Evolutionary conservation across 2,888 invertebrate species (phyloP).

Genomic region (Aleiodes alternator): DNA sequence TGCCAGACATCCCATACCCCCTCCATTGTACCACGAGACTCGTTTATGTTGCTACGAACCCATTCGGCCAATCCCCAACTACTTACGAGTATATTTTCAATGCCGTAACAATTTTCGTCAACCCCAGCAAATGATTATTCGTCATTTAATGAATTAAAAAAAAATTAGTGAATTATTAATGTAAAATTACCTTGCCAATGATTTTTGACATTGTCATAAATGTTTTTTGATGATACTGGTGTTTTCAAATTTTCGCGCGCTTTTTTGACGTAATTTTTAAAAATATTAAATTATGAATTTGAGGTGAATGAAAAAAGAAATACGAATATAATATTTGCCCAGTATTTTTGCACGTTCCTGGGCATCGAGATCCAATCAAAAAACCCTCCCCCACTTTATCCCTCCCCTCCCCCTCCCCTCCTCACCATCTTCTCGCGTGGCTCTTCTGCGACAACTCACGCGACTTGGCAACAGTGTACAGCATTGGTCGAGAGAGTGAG

Average conservation of each 20-base stretch:
- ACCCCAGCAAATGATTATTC: constrained; percentile 12
- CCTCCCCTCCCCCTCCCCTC: neutral
- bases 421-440: too few species aligned
- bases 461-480: constrained; percentile 51
- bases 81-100: constrained; percentile 15
- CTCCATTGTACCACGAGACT: constrained; percentile 38
- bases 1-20: constrained; percentile 65
- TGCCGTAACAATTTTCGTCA: constrained; percentile 13
- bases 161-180: neutral
- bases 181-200: neutral
- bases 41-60: constrained; percentile 21
- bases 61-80: constrained; percentile 48
- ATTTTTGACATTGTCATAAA: neutral
- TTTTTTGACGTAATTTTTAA: too few species aligned
- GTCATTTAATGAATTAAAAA: neutral
- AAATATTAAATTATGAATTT: constrained; percentile 9
- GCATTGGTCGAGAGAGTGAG: constrained; percentile 37
- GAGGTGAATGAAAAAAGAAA: constrained; percentile 4
- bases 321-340: constrained; percentile 17
- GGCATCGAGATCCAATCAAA: constrained; percentile 32
- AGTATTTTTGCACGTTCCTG: constrained; percentile 44
- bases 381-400: constrained; percentile 1
- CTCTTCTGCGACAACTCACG: constrained; percentile 10
- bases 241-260: too few species aligned
- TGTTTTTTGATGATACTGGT: too few species aligned